Base-by-base conservation (phyloP, 2,888 invertebrate species). In the Chrysodeixis includens region DNA sequence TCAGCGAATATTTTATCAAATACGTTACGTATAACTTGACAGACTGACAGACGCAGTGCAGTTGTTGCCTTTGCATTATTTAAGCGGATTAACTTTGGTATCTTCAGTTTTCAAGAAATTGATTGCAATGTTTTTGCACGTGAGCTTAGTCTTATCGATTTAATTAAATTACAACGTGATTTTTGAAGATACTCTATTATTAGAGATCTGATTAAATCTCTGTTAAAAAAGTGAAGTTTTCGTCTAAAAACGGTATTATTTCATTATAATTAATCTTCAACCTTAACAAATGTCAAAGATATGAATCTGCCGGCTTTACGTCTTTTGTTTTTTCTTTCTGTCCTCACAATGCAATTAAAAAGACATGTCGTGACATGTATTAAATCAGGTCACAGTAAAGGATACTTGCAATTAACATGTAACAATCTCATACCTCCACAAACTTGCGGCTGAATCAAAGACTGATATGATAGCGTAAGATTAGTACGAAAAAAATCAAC, bases 361-460 rank as follows among this genome's bases (percentile, higher is more conserved):
- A 35, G 14, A 35, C 35, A 2, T 35, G 12, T 35, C 14, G 5
- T 1, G 35, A 35, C 35, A 35, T 35, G 35, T 14, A 35, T 35
- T 35, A 12, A 35, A n/a, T 40, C 14, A 40, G 14, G 40, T 40
- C n/a, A 40, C 40, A n/a, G n/a, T n/a, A 40, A 40, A 40, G 7
- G 4, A 3, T n/a, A 40, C n/a, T 40, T 26, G n/a, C 1, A 10
- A 18, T 7, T 26, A 10, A 22, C 16, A n/a, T 35, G 44, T 22
- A 26, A 30, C 16, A 30, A 20, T 30, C 6, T 30, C 20, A 9
- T 26, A 49, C 22, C 40, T 58, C 18, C 49, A 26, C 58, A 30
- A 46, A 51, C 22, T 62, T 66, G 40, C 53, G 60, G 65, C 35
- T 32, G 6, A 46, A 55, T 58, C 57, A 71, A 68, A 76, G 30